These are phyloP conservation scores for Cantharis lateralis DNA, from an alignment of 2,888 invertebrate species.

Conservation along the genomic window DNA sequence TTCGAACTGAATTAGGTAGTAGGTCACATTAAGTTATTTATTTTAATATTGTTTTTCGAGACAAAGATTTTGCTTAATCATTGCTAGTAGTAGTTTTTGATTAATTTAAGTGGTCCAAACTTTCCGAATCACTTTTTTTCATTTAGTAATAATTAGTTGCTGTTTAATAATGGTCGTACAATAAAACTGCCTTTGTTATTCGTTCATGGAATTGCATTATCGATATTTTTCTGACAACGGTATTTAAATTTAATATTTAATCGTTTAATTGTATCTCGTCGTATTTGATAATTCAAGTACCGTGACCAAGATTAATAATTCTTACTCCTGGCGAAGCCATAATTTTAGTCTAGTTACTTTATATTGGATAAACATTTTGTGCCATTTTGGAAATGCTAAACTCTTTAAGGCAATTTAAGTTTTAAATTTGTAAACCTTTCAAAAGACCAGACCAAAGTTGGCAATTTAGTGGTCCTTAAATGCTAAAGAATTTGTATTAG, in stretches of 20 bases:
- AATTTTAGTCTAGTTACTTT: not conserved
- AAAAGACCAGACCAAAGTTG: not conserved
- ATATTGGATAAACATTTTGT: not conserved
- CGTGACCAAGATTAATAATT: conserved; percentile 1
- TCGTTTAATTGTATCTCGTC: conserved; percentile 7
- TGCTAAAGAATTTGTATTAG: not conserved
- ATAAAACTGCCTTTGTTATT: not conserved
- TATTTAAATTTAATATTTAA: conserved; percentile 8
- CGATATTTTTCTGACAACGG: not conserved
- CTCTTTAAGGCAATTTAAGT: not conserved
- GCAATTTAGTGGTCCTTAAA: not conserved
- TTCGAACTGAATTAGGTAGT: not conserved
- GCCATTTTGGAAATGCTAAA: not conserved
- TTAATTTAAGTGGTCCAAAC: conserved; percentile 9
- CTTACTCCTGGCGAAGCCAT: not conserved
- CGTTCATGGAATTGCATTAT: not conserved
- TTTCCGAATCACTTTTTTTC: not conserved
- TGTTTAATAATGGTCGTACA: not conserved
- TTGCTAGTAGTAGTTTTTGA: conserved; percentile 16
- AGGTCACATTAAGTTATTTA: not conserved
- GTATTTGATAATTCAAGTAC: conserved; percentile 5
- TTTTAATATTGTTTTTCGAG: not conserved
- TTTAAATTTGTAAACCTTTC: not conserved
- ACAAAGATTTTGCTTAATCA: conserved; percentile 15
- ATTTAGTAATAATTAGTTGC: not conserved